Evolutionary conservation across 2,113 vertebrate genomes (phyloP), one percentile per base, ranked within the genome.

Genomic region (Sylvilagus bachmani): DNA sequence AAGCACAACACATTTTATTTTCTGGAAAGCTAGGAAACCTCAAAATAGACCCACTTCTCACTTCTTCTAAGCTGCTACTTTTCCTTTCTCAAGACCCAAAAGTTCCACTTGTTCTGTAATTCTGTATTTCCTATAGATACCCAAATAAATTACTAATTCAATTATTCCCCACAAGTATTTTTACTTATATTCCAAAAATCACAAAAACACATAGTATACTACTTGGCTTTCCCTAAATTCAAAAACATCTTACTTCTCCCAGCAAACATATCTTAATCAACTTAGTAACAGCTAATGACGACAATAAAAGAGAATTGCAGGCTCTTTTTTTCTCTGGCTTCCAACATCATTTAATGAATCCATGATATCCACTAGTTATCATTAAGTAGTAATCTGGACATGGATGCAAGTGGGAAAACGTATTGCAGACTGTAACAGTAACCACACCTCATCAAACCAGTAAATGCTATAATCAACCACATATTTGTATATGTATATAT

Each of bases 1-100:
- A 97, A 97, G 9, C 75, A 95, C 4, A 96, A 96, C 10, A 93
- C 29, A 77, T 87, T 91, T 90, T 71, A 93, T 49, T 89, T 84
- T 58, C 64, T 64, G 5, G 71, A 51, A 44, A 91, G 66, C 85
- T 51, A 78, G 14, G 70, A 93, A 95, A 61, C 93, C 97, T 97
- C 89, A 88, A 87, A 96, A 79, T 79, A 85, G 8, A 85, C 5
- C 61, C 69, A 6, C 16, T 81, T 78, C 44, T 81, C 24, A 38
- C 58, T 87, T 95, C 79, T 77, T 9, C 90, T 90, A 51, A 89
- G 36, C 69, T 86, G 24, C 19, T 87, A 66, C 51, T 80, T 92
- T 84, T 93, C 58, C 24, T 62, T 49, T 93, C 49, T 79, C 13
- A 92, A 91, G 12, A 16, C 17, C 64, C 58, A 81, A 12, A 86